Evolutionary conservation across 2,113 vertebrate genomes (phyloP), one percentile per base, ranked within the genome.

Genomic region (Anarrhichthys ocellatus): DNA sequence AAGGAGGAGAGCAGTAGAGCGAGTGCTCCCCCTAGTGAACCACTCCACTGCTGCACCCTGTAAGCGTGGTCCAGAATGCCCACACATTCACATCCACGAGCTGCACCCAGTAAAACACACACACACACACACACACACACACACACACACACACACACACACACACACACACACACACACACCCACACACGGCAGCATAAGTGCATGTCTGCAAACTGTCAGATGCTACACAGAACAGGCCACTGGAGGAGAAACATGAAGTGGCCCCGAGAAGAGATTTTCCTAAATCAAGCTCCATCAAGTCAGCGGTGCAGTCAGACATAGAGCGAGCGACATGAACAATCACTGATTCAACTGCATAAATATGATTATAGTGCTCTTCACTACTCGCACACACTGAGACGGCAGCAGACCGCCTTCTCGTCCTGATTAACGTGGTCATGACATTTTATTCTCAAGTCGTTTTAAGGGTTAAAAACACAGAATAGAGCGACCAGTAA

Each of bases 21-120:
- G 22, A 82, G 80, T 87, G 86, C 91, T 89, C 94, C 92, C 89
- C 85, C 93, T 87, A 82, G 87, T 87, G 91, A 75, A 54, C 8
- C 3, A 15, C 56, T 40, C 7, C 24, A 32, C 17, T 24, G 40
- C 61, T n/a, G 10, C 72, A 40, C 54, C 34, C 14, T 6, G 18
- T 6, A 1, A 34, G 48, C 32, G n/a, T 9, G 20, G 29, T 38
- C 44, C 71, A 52, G 24, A 44, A 6, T 50, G 32, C 20, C 58
- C 71, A 58, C 36, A 66, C 7, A 65, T 48, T 22, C 15, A 56
- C 11, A 58, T 62, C 20, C 58, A 38, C 73, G 66, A 52, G 32
- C 58, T 7, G 62, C 72, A 73, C 5, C n/a, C 32, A 78, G 20
- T 63, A 6, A 65, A 59, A 68, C 46, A 34, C 40, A 67, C 62